Evolutionary conservation across 1,140 invertebrate species (phyloP), one percentile per base, ranked within the genome.

Genomic region (Delia radicum): DNA sequence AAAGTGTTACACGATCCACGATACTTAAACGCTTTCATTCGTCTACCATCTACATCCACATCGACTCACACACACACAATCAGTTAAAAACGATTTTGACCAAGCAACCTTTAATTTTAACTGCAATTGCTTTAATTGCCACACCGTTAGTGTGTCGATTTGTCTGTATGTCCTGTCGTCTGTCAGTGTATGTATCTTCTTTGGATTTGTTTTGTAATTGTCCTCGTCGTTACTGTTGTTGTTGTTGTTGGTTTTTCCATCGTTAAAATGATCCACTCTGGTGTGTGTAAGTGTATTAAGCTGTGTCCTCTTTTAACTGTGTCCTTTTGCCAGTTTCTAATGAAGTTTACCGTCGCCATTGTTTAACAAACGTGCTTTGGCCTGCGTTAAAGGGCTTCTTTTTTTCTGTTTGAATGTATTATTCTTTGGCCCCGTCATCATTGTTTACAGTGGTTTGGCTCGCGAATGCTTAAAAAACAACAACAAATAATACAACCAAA

Each of bases 281-380:
- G 15, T 65, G 63, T 24, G n/a, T 24, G 26, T 65, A 13, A 28
- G 27, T 65, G 26, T 65, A 21, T 65, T 29, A 31, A 28, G 27
- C 63, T 65, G 63, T 65, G 48, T 55, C 48, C 48, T 55, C n/a
- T 55, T 55, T 55, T n/a, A 33, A 29, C 65, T 69, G 65, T 69
- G 65, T 69, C 65, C 65, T 69, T 69, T 69, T 69, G 65, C 65
- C 65, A 69, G 65, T 69, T 69, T 69, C 65, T 69, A 69, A 69
- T 69, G 65, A 69, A 69, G 65, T 69, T 69, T 69, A 69, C 65
- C 65, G 65, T 69, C 65, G 65, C 65, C 65, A 69, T 69, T 69
- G 65, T 69, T 69, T 69, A 69, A 69, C 65, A 69, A 69, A 69
- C 65, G 65, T 69, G 65, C 65, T 69, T 69, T 69, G 65, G 65